Evolutionary conservation across 2,797 vertebrate species (phyloP).

Genomic region (Podarcis siculus): DNA sequence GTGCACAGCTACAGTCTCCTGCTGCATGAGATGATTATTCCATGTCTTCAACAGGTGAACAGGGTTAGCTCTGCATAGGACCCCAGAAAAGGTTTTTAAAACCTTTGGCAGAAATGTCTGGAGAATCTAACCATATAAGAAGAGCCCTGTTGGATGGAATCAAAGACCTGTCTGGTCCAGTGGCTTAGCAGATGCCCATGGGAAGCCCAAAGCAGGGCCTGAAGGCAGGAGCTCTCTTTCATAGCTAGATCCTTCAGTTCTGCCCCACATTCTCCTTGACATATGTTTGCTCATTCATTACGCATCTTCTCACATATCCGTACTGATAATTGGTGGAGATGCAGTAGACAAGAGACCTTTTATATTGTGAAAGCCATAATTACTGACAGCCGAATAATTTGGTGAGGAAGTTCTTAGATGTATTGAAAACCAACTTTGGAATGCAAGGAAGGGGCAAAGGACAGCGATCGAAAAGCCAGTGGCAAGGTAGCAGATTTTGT

Average conservation of each 20-base stretch:
- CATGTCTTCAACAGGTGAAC: too few relatives aligned
- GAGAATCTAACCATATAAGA: too few relatives aligned
- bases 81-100: background rate
- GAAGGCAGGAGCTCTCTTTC: too few relatives aligned
- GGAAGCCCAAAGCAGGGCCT: too few relatives aligned
- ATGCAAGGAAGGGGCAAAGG: background rate
- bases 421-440: background rate
- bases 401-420: background rate
- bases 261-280: background rate
- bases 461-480: background rate
- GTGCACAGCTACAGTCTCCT: too few relatives aligned
- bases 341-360: background rate
- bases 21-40: too few relatives aligned
- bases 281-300: background rate
- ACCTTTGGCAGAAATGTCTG: background rate
- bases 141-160: too few relatives aligned
- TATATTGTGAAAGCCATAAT: background rate
- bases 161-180: too few relatives aligned
- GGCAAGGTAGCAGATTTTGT: background rate
- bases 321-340: background rate
- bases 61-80: background rate
- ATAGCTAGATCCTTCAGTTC: background rate
- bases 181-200: too few relatives aligned
- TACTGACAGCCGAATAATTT: background rate
- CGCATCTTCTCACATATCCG: background rate